A percentile compares a stretch with the other conserved stretches of the same genome.
These are phyloP conservation scores for Xiphophorus maculatus DNA, from an alignment of 2,113 vertebrate species.

Conservation along the genomic window DNA sequence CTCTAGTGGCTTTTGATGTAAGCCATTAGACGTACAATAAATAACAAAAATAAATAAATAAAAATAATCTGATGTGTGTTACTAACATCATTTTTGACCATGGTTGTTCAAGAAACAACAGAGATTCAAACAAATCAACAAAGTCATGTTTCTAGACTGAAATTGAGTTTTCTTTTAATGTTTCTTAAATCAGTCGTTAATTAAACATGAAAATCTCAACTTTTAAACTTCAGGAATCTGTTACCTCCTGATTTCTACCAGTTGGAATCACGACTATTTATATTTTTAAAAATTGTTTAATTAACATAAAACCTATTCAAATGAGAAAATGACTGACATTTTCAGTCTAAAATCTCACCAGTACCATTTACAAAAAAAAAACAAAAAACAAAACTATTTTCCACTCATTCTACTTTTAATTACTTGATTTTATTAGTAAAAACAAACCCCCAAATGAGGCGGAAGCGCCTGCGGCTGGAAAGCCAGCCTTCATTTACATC, in stretches of 20 bases:
- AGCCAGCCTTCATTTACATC: conserved; percentile 60
- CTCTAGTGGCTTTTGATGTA: no score
- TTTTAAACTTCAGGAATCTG: not conserved
- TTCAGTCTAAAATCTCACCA: conserved; percentile 16
- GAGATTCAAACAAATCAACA: no score
- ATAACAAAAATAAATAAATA: no score
- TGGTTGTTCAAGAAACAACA: no score
- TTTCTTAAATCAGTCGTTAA: not conserved
- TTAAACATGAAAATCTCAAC: not conserved
- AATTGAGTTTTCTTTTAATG: not conserved
- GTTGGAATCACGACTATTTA: not conserved
- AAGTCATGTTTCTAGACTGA: no score
- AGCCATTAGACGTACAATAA: no score
- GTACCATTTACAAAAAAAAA: conserved; percentile 20
- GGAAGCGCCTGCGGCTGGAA: conserved; percentile 22
- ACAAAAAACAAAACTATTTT: not conserved
- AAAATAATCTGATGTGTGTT: no score
- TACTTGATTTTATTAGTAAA: conserved; percentile 29
- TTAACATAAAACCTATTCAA: not conserved
- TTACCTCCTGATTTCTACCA: no score
- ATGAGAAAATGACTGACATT: conserved; percentile 12
- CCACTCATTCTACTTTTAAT: conserved; percentile 20
- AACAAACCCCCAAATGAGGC: conserved; percentile 1
- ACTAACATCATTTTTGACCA: no score
- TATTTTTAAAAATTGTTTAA: not conserved